A percentile compares a stretch with the other conserved stretches of the same genome.
Evolutionary conservation across 2,888 invertebrate genomes (phyloP).

Genomic region (Synanthedon vespiformis): DNA sequence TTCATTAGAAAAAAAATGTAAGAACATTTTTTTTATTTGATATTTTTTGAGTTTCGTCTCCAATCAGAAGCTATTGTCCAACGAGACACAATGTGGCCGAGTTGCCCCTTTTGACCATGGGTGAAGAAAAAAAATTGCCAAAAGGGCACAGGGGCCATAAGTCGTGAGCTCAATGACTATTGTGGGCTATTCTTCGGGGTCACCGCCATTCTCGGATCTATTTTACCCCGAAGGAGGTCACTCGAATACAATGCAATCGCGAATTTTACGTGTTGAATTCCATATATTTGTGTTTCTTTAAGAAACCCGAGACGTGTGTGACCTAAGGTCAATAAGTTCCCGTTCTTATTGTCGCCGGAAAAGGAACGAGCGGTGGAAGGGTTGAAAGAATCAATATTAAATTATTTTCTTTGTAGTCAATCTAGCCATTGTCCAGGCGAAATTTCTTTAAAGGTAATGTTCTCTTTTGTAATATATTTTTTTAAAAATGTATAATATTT

Average conservation of each 20-base stretch:
- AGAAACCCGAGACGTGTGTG: slow-evolving; percentile 53
- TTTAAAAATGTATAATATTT: too few species aligned
- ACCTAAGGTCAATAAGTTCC: slow-evolving; percentile 39
- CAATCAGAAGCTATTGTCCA: slow-evolving; percentile 59
- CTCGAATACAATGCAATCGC: slow-evolving; percentile 21
- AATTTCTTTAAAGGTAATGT: too few species aligned
- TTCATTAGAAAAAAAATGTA: too few species aligned
- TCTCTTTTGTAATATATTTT: too few species aligned
- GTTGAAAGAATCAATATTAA: slow-evolving; percentile 9
- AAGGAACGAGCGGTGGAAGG: neutral
- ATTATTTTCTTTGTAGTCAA: neutral
- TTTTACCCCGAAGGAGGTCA: slow-evolving; percentile 11
- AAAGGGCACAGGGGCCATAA: slow-evolving; percentile 36
- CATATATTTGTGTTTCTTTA: slow-evolving; percentile 38
- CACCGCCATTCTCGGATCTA: slow-evolving; percentile 20
- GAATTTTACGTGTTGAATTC: slow-evolving; percentile 31
- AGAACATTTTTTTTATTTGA: slow-evolving; percentile 2
- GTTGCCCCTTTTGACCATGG: slow-evolving; percentile 46
- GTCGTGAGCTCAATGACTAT: slow-evolving; percentile 23
- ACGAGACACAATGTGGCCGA: slow-evolving; percentile 27
- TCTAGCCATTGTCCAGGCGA: too few species aligned
- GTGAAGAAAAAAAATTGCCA: slow-evolving; percentile 24
- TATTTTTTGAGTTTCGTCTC: slow-evolving; percentile 33
- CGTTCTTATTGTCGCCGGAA: slow-evolving; percentile 1
- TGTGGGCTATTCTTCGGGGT: slow-evolving; percentile 22